Evolutionary conservation across 2,113 vertebrate species (phyloP).

Genomic region (Elgaria multicarinata): DNA sequence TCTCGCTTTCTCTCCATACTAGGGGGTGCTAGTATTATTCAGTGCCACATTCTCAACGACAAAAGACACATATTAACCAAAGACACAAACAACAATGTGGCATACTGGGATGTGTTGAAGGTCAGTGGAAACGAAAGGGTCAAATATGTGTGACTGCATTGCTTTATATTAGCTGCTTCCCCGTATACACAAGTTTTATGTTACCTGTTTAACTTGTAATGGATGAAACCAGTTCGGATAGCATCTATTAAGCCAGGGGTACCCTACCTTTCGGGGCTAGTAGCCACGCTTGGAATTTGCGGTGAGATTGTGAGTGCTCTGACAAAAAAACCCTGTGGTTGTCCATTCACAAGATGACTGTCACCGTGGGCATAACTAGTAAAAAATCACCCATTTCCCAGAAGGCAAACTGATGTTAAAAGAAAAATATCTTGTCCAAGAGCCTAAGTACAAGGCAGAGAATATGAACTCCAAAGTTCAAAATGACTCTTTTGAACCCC

Average conservation of each 20-base stretch:
- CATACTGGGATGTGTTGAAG: conserved; percentile 98
- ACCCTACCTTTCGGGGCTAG: no score
- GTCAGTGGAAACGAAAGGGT: conserved; percentile 72
- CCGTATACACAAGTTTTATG: background rate
- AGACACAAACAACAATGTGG: conserved; percentile 98
- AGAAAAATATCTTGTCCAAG: no score
- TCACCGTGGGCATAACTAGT: no score
- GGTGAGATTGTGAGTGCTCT: no score
- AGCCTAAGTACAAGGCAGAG: no score
- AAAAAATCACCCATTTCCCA: no score
- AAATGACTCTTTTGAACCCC: no score
- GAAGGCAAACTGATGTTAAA: no score
- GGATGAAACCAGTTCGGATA: background rate
- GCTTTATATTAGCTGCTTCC: background rate
- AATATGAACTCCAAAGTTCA: no score
- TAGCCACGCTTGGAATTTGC: no score
- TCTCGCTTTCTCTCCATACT: conserved; percentile 18
- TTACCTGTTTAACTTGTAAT: background rate
- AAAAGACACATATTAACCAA: conserved; percentile 99
- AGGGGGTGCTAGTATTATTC: conserved; percentile 98
- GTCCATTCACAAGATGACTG: no score
- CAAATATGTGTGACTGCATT: background rate
- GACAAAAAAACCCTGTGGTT: no score
- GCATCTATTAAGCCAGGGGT: background rate
- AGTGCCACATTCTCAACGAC: conserved; percentile 99